A percentile compares a stretch with the other conserved stretches of the same genome.
These are phyloP conservation scores for Strix uralensis DNA, from an alignment of 2,113 vertebrate genomes.

Conservation along the genomic window DNA sequence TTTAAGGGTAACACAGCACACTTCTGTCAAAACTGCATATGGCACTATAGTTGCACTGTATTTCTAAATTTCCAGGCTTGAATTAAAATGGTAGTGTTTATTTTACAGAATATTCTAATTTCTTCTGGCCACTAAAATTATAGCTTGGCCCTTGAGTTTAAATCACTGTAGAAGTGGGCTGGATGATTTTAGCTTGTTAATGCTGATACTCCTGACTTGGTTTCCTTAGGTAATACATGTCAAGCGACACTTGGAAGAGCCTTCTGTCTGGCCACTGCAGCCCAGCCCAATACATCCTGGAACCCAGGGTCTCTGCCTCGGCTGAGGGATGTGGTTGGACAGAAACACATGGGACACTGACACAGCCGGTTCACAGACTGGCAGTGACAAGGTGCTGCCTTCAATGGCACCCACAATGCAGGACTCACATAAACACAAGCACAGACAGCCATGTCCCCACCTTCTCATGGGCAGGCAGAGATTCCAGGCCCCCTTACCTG, in stretches of 20 bases:
- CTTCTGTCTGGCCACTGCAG: neutral
- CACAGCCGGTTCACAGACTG: fast-evolving
- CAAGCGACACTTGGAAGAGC: neutral
- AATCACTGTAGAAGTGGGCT: neutral
- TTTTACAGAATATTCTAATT: neutral
- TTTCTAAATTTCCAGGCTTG: neutral
- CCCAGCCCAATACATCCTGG: fast-evolving
- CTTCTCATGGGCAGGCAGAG: neutral
- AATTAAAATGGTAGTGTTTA: neutral
- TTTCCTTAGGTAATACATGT: neutral
- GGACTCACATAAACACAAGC: neutral
- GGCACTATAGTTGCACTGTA: neutral
- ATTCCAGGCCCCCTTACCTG: neutral
- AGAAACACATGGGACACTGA: neutral
- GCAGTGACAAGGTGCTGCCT: neutral
- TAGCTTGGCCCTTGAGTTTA: neutral
- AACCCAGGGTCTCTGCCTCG: neutral
- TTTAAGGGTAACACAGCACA: neutral
- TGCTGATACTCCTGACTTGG: neutral
- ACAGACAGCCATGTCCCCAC: fast-evolving
- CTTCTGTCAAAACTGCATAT: neutral
- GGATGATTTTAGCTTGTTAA: neutral
- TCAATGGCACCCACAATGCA: fast-evolving
- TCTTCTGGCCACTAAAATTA: neutral
- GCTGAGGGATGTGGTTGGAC: neutral